phyloP scores from a whole-genome alignment of 1,140 invertebrate species.

The Dendrolimus kikuchii region DNA sequence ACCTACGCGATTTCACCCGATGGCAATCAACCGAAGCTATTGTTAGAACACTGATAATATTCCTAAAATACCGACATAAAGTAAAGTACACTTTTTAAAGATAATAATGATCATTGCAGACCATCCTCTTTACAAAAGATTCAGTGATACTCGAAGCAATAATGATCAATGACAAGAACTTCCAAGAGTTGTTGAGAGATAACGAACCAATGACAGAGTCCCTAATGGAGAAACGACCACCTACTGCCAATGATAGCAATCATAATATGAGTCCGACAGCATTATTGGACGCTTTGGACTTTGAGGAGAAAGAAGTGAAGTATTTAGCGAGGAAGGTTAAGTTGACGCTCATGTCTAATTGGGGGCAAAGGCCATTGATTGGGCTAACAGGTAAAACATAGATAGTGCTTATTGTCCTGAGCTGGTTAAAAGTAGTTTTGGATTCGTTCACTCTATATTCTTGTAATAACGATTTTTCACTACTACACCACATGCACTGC shows the following conservation, averaged over 20 bases:
- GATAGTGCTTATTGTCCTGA: no score
- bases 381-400: conserved; percentile 70
- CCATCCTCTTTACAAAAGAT: conserved; percentile 86
- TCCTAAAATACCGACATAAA: no score
- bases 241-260: conserved; percentile 67
- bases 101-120: conserved; percentile 71
- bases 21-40: no score
- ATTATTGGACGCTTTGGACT: conserved; percentile 18
- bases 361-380: conserved; percentile 72
- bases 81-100: no score
- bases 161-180: conserved; percentile 79
- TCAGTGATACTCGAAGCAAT: conserved; percentile 83
- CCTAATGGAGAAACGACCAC: conserved; percentile 70
- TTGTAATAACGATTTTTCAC: no score
- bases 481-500: no score
- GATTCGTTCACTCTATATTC: no score
- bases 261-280: conserved; percentile 30
- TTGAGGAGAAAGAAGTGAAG: conserved; percentile 38
- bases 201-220: conserved; percentile 36
- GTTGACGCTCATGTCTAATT: conserved; percentile 74
- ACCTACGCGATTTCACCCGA: no score
- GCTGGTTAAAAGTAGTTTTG: no score
- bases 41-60: no score
- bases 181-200: conserved; percentile 70
- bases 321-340: conserved; percentile 67